These are phyloP conservation scores for Synergus laeviventris DNA, from an alignment of 2,888 invertebrate genomes.

Conservation along the genomic window DNA sequence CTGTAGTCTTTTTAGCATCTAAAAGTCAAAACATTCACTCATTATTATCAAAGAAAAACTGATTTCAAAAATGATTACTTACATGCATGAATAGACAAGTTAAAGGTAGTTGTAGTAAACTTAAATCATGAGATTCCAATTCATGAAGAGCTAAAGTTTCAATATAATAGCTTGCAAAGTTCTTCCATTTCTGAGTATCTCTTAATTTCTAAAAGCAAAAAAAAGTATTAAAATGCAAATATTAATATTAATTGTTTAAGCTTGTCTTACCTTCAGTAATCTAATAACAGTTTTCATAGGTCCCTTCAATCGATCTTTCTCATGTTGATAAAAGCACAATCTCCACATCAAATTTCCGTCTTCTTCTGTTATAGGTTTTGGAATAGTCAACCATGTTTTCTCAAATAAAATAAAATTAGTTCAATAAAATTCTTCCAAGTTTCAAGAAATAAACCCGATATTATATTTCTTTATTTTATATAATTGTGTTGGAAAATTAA, in stretches of 20 bases:
- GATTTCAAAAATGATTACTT: slow-evolving; percentile 38
- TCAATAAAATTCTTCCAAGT: too few species aligned
- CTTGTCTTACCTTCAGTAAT: slow-evolving; percentile 61
- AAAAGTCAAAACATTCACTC: slow-evolving; percentile 32
- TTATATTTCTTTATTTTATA: too few species aligned
- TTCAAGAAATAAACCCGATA: too few species aligned
- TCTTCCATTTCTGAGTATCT: slow-evolving; percentile 75
- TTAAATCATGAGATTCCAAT: slow-evolving; percentile 55
- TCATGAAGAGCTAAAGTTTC: slow-evolving; percentile 78
- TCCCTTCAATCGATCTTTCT: slow-evolving; percentile 76
- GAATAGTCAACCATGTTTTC: slow-evolving; percentile 77
- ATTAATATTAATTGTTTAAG: not conserved
- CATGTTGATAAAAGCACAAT: slow-evolving; percentile 79
- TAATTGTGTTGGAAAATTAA: too few species aligned
- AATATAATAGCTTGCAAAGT: slow-evolving; percentile 79
- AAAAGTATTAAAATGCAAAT: not conserved
- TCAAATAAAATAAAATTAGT: slow-evolving; percentile 1
- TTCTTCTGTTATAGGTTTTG: slow-evolving; percentile 69
- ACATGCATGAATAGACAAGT: slow-evolving; percentile 59
- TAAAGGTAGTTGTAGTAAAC: slow-evolving; percentile 44
- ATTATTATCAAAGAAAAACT: slow-evolving; percentile 6
- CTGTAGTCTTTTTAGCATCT: slow-evolving; percentile 75
- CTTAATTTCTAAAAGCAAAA: slow-evolving; percentile 77
- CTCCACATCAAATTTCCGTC: slow-evolving; percentile 77
- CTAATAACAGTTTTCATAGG: slow-evolving; percentile 60